Base-by-base conservation (phyloP, 1,140 invertebrate species). In the Drosophila neocordata region DNA sequence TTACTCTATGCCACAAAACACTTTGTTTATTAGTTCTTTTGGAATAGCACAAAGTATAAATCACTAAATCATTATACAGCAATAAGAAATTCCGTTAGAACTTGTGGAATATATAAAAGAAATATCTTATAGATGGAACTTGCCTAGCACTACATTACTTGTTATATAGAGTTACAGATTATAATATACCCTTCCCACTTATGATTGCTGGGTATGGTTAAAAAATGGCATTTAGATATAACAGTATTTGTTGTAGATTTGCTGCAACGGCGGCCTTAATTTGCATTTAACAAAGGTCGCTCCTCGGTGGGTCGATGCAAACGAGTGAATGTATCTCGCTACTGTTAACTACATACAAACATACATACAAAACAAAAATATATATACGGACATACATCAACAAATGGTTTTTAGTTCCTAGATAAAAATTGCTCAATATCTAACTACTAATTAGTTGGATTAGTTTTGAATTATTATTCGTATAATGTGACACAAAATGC, bases 191-290 rank as follows among this genome's bases (percentile, higher is more conserved):
- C 64, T 69, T 65, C 22, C 34, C 18, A 51, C 9, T 27, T 38
- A 38, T 65, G 65, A 77, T 64, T 51, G 51, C 44, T 66, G 57
- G 34, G 70, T 66, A 61, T 64, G 55, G 60, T 56, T 60, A 70
- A 22, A 76, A 70, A 75, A 63, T 62, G 65, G 72, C 68, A 65
- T 70, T 71, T 64, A 61, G 38, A 66, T 56, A 71, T 76, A 69
- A 75, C 73, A 53, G 73, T 76, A 76, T 69, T 64, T 69, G 74
- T 68, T 68, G 51, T 65, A 59, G 38, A 41, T 64, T 44, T 38
- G 38, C 22, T 44, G 38, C 20, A 13, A 9, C 22, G 18, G 20
- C 72, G 53, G 31, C 53, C 53, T 58, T 68, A 58, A 75, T 75
- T 75, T 75, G 72, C 72, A 75, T 75, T 75, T 75, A 63, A 66